A percentile compares a stretch with the other conserved stretches of the same genome.
phyloP scores from a whole-genome alignment of 2,888 invertebrate genomes.

The Celastrina argiolus region DNA sequence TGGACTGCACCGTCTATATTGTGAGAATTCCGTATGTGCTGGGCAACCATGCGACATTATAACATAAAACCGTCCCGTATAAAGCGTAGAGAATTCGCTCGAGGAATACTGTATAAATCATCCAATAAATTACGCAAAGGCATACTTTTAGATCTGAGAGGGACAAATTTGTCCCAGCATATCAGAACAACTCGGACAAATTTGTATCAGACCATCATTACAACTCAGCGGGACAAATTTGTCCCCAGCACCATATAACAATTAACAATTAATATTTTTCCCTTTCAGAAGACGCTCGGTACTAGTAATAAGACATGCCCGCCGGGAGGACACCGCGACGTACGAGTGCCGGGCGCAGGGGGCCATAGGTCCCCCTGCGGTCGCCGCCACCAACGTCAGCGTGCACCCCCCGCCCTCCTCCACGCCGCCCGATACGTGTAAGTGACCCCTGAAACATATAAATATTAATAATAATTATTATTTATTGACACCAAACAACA shows the following conservation, averaged over 20 bases:
- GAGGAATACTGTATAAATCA: too few relatives aligned
- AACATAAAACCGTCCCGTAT: too few relatives aligned
- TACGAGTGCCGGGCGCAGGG: constrained; percentile 91
- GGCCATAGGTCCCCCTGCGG: constrained; percentile 79
- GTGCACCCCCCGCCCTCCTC: constrained; percentile 55
- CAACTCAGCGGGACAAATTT: neutral
- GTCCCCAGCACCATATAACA: neutral
- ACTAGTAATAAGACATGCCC: constrained; percentile 86
- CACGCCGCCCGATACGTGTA: constrained; percentile 71
- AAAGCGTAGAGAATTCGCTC: too few relatives aligned
- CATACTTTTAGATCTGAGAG: too few relatives aligned
- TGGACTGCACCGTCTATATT: too few relatives aligned
- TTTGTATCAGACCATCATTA: neutral
- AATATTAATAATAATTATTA: too few relatives aligned
- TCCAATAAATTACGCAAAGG: too few relatives aligned
- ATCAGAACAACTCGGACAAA: too few relatives aligned
- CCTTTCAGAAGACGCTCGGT: constrained; percentile 87
- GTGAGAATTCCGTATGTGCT: too few relatives aligned
- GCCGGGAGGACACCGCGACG: constrained; percentile 84
- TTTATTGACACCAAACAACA: too few relatives aligned
- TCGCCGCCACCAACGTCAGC: constrained; percentile 76
- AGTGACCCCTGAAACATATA: constrained; percentile 38
- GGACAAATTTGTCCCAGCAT: too few relatives aligned
- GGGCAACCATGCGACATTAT: too few relatives aligned
- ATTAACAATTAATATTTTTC: neutral